Percentiles rank a stretch among this genome's conserved stretches.
phyloP scores from a whole-genome alignment of 2,888 invertebrate species.

The Osmoderma eremita region DNA sequence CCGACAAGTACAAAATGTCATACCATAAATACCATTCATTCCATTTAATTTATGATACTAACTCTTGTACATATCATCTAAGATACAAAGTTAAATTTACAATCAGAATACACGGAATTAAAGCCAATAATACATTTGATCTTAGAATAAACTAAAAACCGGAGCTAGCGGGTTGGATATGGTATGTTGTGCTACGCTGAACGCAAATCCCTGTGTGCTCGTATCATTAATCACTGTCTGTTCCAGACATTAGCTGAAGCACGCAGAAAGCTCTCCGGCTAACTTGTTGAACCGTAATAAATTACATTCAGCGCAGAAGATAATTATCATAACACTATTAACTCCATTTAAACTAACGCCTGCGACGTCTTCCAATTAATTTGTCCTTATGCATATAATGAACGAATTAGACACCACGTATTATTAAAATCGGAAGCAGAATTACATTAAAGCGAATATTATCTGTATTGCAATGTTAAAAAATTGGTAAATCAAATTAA shows the following conservation, averaged over 20 bases:
- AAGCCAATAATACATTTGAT: no score
- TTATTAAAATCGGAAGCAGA: background rate
- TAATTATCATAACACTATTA: slow-evolving; percentile 35
- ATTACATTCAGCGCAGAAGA: slow-evolving; percentile 27
- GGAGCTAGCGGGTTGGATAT: no score
- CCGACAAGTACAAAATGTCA: no score
- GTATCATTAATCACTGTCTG: slow-evolving; percentile 34
- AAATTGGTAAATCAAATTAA: no score
- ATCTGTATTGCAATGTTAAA: no score
- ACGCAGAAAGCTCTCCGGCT: slow-evolving; percentile 23
- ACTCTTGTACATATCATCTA: no score
- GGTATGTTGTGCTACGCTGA: background rate
- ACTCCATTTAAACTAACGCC: slow-evolving; percentile 15
- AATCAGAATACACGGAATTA: no score
- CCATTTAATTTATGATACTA: no score
- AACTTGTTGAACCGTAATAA: slow-evolving; percentile 38
- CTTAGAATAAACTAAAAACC: no score
- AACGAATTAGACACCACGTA: background rate
- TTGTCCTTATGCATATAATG: background rate
- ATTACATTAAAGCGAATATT: background rate
- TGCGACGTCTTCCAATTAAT: slow-evolving; percentile 3
- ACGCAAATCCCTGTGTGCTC: slow-evolving; percentile 18
- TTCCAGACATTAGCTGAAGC: slow-evolving; percentile 31
- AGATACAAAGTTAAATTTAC: no score
- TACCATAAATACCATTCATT: no score